Evolutionary conservation across 2,113 vertebrate species (phyloP), one percentile per base, ranked within the genome.

Genomic region (Arizona elegans): DNA sequence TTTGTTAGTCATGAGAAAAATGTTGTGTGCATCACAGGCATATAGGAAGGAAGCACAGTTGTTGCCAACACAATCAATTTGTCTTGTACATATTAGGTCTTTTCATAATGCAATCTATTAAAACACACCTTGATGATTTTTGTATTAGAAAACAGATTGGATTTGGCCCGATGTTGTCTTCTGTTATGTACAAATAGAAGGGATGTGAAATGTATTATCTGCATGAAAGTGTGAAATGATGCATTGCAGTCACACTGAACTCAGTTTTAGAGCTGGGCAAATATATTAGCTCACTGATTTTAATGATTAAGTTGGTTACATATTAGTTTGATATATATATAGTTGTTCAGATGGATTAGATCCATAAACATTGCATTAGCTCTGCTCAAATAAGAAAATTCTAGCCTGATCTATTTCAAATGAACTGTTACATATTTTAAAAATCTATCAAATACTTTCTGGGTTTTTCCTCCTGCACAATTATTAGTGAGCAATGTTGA

Each of bases 361-460:
- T 93, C 86, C 94, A 94, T 96, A 96, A 95, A 93, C 94, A 95
- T 95, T 95, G 93, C 93, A 95, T 94, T 94, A 92, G 24, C 96
- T 97, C 95, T 95, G 93, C 88, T 95, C 94, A 95, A 85, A 88
- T 90, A 91, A 47, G 95, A 65, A 94, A 94, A 96, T 92, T 86
- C 33, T 93, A 88, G 96, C 93, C 95, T 81, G 90, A 89, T 90
- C 94, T 95, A 90, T 91, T 55, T 53, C 91, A 96, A 95, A 96
- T 95, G 95, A 95, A 94, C 24, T 95, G 90, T 87, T 24, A 86
- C 91, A 59, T 15, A 95, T 91, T 92, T 93, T 92, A 95, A 96
- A 96, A 94, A 93, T 92, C 62, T 47, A 87, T 21, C 95, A 93
- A 95, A 92, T 3, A 8, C 5, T 43, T 92, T 88, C 26, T 88